A percentile compares a stretch with the other conserved stretches of the same genome.
Evolutionary conservation across 2,113 vertebrate species (phyloP).

Genomic region (Microcebus lehilahytsara): DNA sequence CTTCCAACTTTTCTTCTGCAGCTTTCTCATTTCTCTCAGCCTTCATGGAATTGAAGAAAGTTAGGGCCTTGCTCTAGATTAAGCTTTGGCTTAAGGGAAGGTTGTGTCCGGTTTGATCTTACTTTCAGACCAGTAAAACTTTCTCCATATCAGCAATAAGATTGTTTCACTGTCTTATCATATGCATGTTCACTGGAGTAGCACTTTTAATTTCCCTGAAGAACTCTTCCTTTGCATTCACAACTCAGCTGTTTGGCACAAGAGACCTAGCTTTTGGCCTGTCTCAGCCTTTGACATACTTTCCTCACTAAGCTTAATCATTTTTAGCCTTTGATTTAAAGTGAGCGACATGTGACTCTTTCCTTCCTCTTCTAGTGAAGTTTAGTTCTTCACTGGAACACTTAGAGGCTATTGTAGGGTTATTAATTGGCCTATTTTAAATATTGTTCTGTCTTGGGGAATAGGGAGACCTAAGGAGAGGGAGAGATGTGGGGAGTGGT

Average conservation of each 20-base stretch:
- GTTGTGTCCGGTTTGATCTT: neutral
- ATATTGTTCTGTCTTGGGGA: neutral
- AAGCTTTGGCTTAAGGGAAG: neutral
- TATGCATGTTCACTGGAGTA: neutral
- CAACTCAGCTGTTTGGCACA: neutral
- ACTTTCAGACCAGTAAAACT: neutral
- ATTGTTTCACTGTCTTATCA: neutral
- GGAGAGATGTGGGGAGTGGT: neutral
- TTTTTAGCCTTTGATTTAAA: neutral
- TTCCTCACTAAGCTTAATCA: neutral
- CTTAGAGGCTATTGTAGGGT: neutral
- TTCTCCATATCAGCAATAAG: neutral
- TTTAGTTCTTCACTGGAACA: neutral
- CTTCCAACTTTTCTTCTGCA: neutral
- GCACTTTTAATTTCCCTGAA: neutral
- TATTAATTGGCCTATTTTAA: neutral
- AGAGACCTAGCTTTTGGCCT: neutral
- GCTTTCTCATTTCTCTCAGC: neutral
- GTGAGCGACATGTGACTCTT: neutral
- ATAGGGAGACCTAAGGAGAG: neutral
- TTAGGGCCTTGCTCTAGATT: neutral
- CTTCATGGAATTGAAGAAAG: neutral
- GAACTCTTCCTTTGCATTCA: neutral
- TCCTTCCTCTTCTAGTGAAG: too few relatives aligned
- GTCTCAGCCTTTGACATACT: neutral